These are phyloP conservation scores for Drosophila repleta DNA, from an alignment of 1,140 invertebrate species.

Conservation along the genomic window DNA sequence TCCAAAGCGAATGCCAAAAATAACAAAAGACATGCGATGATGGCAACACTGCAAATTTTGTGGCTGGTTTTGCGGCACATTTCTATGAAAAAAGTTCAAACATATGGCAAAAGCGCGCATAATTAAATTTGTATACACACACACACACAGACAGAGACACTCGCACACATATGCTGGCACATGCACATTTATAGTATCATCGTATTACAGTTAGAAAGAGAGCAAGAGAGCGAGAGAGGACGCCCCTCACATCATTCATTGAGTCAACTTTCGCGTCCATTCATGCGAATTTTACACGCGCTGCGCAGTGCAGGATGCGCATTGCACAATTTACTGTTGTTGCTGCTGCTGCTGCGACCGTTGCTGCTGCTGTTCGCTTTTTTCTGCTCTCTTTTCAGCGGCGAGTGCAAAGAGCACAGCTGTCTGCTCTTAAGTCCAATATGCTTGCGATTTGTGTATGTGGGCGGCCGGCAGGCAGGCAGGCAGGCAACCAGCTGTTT, in stretches of 20 bases:
- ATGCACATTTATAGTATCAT: conserved; percentile 28
- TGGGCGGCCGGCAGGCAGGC: conserved; percentile 49
- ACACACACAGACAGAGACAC: conserved; percentile 28
- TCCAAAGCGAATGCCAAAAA: conserved; percentile 66
- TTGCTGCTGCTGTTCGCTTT: background rate
- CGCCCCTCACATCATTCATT: conserved; percentile 60
- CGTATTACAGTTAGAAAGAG: conserved; percentile 48
- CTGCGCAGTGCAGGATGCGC: conserved; percentile 79
- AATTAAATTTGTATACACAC: conserved; percentile 69
- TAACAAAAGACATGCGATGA: conserved; percentile 35
- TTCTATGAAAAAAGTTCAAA: conserved; percentile 71
- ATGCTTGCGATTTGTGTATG: conserved; percentile 16
- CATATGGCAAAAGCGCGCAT: conserved; percentile 78
- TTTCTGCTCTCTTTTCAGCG: conserved; percentile 31
- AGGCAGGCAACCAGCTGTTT: conserved; percentile 60
- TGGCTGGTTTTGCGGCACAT: conserved; percentile 57
- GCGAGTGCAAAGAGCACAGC: conserved; percentile 15
- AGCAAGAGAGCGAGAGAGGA: conserved; percentile 11
- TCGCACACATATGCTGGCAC: conserved; percentile 7
- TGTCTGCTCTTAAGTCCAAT: conserved; percentile 40
- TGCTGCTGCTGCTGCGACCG: background rate
- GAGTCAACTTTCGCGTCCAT: conserved; percentile 55
- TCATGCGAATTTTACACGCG: conserved; percentile 77
- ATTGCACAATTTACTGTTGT: conserved; percentile 31
- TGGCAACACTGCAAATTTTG: conserved; percentile 69